A percentile compares a stretch with the other conserved stretches of the same genome.
These are phyloP conservation scores for Drosophila meridionalis DNA, from an alignment of 2,888 invertebrate genomes.

Conservation along the genomic window DNA sequence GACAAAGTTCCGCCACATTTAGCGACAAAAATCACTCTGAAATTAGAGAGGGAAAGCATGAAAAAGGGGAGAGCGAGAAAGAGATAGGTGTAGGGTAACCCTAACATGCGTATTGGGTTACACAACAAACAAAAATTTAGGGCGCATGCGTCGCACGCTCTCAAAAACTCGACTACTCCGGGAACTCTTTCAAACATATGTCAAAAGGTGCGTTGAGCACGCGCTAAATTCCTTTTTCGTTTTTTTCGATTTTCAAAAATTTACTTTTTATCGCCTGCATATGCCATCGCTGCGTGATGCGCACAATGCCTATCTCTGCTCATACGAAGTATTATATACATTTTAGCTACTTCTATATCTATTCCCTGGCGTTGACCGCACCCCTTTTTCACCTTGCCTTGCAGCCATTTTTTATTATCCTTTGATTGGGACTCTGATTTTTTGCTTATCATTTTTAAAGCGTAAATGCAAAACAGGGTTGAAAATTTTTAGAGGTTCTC, in stretches of 20 bases:
- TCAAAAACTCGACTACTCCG: background rate
- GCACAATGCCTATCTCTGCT: slow-evolving; percentile 65
- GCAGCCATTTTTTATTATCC: slow-evolving; percentile 45
- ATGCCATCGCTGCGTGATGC: slow-evolving; percentile 50
- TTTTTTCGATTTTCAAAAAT: slow-evolving; percentile 15
- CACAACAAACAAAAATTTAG: slow-evolving; percentile 58
- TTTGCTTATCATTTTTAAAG: slow-evolving; percentile 64
- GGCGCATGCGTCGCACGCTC: slow-evolving; percentile 78
- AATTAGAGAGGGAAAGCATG: slow-evolving; percentile 8
- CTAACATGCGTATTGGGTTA: slow-evolving; percentile 72
- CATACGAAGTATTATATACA: slow-evolving; percentile 9
- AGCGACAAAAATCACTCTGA: slow-evolving; percentile 60
- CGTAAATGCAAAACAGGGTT: slow-evolving; percentile 75
- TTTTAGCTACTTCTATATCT: background rate
- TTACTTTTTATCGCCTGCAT: slow-evolving; percentile 20
- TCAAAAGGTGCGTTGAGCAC: slow-evolving; percentile 68
- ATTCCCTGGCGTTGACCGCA: slow-evolving; percentile 25
- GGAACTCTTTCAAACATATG: slow-evolving; percentile 23
- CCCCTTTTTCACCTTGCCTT: slow-evolving; percentile 40
- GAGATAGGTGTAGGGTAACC: slow-evolving; percentile 46
- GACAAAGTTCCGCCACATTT: slow-evolving; percentile 78
- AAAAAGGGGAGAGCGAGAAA: background rate
- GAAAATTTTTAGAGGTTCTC: slow-evolving; percentile 48
- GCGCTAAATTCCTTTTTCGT: slow-evolving; percentile 47
- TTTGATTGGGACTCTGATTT: slow-evolving; percentile 33